Evolutionary conservation across 2,888 invertebrate genomes (phyloP), one percentile per base, ranked within the genome.

Genomic region (Barypeithes pellucidus): DNA sequence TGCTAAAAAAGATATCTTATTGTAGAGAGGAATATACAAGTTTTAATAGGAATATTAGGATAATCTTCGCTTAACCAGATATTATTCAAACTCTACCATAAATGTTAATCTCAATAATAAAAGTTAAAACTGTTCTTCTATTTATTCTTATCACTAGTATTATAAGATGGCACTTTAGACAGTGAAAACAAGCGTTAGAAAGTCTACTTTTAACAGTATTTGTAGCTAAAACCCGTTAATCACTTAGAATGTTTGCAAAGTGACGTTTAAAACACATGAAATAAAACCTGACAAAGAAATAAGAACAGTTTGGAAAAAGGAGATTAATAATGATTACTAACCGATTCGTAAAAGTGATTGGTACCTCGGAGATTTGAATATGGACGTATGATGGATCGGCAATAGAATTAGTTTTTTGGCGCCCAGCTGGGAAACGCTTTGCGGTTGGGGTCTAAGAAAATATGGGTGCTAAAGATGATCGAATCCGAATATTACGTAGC

Each of bases 351-450:
- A 81, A 82, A 80, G 77, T 82, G 83, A 82, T 82, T 82, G 80
- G 80, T 79, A 78, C 78, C 76, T 79, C 74, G 74, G 75, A 77
- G 81, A 82, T 68, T 68, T 61, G 68, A 68, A 82, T 82, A 79
- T 79, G 77, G 81, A 81, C 81, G 81, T 78, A 80, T 83, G 83
- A 84, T 83, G 82, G 81, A 83, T 84, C 80, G 81, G 82, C 82
- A 83, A 82, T 83, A 82, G 82, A 84, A 84, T 83, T 82, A 82
- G 81, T 81, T 84, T 80, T 82, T 81, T 76, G 79, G 81, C 81
- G 14, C 33, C 72, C 67, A 50, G 79, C 76, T 77, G 77, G 71
- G 75, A 71, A 75, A 69, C 63, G 65, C 69, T 73, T 62, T 65
- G 52, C 45, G 52, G 57, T 67, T 63, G 59, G 33, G 50, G 22